phyloP scores from a whole-genome alignment of 2,797 vertebrate species.

The Darevskia mixta region DNA sequence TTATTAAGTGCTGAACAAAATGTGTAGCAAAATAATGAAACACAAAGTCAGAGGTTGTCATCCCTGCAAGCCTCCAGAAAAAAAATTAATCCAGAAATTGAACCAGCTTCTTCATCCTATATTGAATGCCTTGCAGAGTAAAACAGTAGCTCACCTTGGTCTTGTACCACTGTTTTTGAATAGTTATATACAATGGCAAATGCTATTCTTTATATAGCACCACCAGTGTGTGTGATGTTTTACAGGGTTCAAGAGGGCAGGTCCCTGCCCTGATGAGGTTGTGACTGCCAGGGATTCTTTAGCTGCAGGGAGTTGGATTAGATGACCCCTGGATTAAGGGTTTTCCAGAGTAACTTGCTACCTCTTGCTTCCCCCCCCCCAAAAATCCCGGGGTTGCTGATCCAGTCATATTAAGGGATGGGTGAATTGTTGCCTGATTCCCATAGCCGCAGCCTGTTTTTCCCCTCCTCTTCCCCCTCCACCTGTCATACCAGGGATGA shows the following conservation, averaged over 20 bases:
- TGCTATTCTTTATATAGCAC: background rate
- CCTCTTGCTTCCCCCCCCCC: background rate
- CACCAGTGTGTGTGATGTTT: too few species aligned
- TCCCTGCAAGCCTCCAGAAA: too few species aligned
- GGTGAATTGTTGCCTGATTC: too few species aligned
- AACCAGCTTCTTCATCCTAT: background rate
- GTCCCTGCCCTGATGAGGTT: too few species aligned
- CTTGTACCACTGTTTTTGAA: background rate
- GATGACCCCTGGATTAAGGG: background rate
- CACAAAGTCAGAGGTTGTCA: background rate
- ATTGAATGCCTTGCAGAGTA: background rate
- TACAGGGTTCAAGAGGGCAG: too few species aligned
- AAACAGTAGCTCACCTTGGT: background rate
- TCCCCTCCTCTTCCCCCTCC: too few species aligned
- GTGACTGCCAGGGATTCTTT: too few species aligned
- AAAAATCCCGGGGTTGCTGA: too few species aligned
- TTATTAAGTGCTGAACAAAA: background rate
- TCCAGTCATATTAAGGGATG: too few species aligned
- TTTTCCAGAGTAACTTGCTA: background rate
- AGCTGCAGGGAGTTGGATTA: background rate
- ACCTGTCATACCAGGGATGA: too few species aligned
- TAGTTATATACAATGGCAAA: background rate
- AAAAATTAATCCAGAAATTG: background rate
- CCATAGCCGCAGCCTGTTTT: too few species aligned
- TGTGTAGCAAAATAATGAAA: background rate